Evolutionary conservation across 2,113 vertebrate species (phyloP).

Genomic region (Campylorhamphus procurvoides): DNA sequence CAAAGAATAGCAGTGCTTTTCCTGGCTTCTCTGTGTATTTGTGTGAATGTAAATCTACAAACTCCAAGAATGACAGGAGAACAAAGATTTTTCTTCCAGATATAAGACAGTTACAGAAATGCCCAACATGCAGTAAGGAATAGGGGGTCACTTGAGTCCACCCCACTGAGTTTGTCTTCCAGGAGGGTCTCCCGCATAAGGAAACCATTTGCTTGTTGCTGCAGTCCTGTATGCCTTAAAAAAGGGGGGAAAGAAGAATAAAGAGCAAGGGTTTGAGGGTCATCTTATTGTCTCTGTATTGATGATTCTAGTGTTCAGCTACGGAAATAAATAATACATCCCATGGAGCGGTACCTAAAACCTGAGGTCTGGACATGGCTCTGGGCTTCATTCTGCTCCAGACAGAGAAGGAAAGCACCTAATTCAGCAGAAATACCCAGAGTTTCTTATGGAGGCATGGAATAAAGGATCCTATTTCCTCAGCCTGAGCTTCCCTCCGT

Average conservation of each 20-base stretch:
- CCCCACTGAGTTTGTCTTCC: not conserved
- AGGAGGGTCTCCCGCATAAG: not conserved
- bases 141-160: not conserved
- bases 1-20: not conserved
- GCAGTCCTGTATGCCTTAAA: not conserved
- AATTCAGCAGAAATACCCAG: not conserved
- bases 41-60: not conserved
- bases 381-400: not conserved
- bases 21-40: not conserved
- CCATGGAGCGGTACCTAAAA: not conserved
- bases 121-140: not conserved
- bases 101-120: not conserved
- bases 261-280: not conserved
- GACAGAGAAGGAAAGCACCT: not conserved
- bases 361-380: not conserved
- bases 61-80: not conserved
- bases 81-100: not conserved
- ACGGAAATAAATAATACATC: not conserved
- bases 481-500: not conserved
- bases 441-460: not conserved
- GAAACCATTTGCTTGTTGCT: not conserved
- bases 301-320: not conserved
- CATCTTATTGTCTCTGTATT: not conserved
- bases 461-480: not conserved
- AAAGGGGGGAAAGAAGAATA: not conserved